phyloP scores from a whole-genome alignment of 2,113 vertebrate genomes.

The Plecturocebus donacophilus region DNA sequence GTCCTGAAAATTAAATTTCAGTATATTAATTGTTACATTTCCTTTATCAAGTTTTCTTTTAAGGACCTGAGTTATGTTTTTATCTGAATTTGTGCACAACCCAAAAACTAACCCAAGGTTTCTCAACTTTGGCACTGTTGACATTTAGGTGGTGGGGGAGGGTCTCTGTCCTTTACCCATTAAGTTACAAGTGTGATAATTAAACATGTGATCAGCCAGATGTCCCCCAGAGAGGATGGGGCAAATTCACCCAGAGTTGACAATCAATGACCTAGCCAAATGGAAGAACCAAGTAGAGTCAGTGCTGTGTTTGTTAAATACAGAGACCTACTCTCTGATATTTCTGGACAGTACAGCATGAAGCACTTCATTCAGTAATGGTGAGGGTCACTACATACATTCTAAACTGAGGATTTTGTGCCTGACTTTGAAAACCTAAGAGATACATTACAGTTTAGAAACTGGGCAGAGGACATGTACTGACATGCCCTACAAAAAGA shows the following conservation, averaged over 20 bases:
- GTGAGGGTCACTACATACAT: not conserved
- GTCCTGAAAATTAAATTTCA: not conserved
- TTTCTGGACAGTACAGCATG: not conserved
- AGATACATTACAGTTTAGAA: not conserved
- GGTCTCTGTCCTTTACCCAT: not conserved
- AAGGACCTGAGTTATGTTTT: not conserved
- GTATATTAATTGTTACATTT: not conserved
- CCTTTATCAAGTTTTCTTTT: not conserved
- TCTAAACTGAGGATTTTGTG: not conserved
- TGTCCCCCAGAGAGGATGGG: not conserved
- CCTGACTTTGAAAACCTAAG: constrained; percentile 20
- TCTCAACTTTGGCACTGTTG: not conserved
- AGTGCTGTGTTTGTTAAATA: not conserved
- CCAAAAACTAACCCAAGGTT: not conserved
- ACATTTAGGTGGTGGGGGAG: fast-evolving
- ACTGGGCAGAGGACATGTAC: not conserved
- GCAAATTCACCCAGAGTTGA: not conserved
- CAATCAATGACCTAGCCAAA: not conserved
- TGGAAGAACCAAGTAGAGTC: not conserved
- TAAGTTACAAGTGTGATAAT: not conserved
- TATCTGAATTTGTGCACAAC: not conserved
- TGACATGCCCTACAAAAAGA: not conserved
- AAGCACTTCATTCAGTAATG: not conserved
- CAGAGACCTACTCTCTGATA: not conserved
- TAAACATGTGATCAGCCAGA: not conserved